A percentile compares a stretch with the other conserved stretches of the same genome.
Conservation (phyloP, 2,113 vertebrate species). For the Zosterops lateralis region DNA sequence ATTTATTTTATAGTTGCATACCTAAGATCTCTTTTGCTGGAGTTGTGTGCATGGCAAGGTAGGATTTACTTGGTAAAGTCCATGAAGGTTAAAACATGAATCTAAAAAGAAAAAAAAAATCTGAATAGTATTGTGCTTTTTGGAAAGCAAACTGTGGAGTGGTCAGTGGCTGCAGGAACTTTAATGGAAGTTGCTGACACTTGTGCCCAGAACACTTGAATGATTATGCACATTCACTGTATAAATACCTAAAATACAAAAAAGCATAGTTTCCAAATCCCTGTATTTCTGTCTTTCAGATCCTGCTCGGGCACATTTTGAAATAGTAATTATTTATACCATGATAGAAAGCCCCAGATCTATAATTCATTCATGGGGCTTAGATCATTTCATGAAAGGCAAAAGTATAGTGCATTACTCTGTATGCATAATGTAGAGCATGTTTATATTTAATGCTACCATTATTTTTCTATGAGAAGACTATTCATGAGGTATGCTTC, state of each 20-base stretch:
- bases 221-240: not conserved
- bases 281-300: not conserved
- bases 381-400: conserved; percentile 8
- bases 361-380: conserved; percentile 31
- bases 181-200: not conserved
- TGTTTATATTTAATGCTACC: conserved; percentile 52
- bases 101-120: not conserved
- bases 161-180: not conserved
- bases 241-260: not conserved
- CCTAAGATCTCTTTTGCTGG: not conserved
- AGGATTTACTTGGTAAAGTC: not conserved
- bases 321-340: conserved; percentile 29
- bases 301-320: not conserved
- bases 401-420: conserved; percentile 35
- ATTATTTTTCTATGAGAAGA: conserved; percentile 15
- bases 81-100: not conserved
- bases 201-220: not conserved
- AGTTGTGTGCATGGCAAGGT: not conserved
- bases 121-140: not conserved
- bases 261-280: not conserved
- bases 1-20: not conserved
- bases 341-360: not conserved
- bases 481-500: not conserved
- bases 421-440: conserved; percentile 39
- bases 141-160: not conserved